Base-by-base conservation (phyloP, 2,888 invertebrate species). In the Limnephilus auricula region DNA sequence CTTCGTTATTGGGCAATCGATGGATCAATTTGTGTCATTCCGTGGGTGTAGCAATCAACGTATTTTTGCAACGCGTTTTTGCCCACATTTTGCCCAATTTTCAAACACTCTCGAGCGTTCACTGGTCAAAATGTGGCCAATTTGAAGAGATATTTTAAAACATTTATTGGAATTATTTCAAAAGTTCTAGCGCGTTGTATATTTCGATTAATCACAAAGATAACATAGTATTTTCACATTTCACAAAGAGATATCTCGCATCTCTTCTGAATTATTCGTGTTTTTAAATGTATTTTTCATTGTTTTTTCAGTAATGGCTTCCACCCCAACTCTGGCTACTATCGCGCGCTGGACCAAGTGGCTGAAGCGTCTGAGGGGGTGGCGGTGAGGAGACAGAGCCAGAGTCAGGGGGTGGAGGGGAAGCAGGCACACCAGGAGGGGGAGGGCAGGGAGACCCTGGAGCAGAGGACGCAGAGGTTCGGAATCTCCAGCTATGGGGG, bases 401-500 rank as follows among this genome's bases (percentile, higher is more conserved):
- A 40, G 15, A 18, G 82, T 0, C 87, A 88, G n/a, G 79, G 31
- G 45, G 79, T 40, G 88, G 90, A 80, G 92, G 91, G 37, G 79
- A 95, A 95, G 89, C 78, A 89, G 32, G 18, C 93, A 94, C 4
- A 94, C 45, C 93, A 95, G 91, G 94, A 92, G 90, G 31, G 31
- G 79, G 94, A 95, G 93, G 93, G 94, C 2, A 96, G 96, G 90
- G 92, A 92, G 90, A 93, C 93, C 80, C 93, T 94, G 13, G 93
- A 92, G 9, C 94, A 94, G 91, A 95, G 96, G 91, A 95, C 96
- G 0, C 96, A 96, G 94, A 94, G 96, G 90, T 97, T 96, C 93
- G 97, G 97, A 0, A 95, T 96, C 65, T 95, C 96, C 0, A 94
- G 95, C 0, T 97, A 95, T 93, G 96, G 96, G 18, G 95, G 95